Evolutionary conservation across 2,113 vertebrate species (phyloP), one percentile per base, ranked within the genome.

Genomic region (Spea bombifrons): DNA sequence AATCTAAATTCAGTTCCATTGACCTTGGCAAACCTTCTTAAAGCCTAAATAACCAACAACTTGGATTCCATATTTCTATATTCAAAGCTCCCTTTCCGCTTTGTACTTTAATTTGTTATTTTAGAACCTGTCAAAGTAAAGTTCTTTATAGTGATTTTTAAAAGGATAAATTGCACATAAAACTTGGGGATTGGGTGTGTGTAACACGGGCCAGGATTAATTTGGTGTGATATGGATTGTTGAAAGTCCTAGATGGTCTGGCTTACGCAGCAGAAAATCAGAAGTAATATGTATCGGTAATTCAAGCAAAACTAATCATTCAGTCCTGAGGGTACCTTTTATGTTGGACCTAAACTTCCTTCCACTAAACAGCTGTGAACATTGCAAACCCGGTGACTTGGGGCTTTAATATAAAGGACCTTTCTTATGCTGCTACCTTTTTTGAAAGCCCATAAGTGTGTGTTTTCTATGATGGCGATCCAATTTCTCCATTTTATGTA

Each of bases 171-270:
- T 66, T 69, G 46, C 75, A 61, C 55, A 50, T 70, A 77, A 77
- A 72, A 59, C 66, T 53, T 15, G 9, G 45, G 50, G 55, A 70
- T 77, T 61, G 70, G 55, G 66, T 49, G 66, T 47, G 45, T 15
- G 6, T 48, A 3, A 63, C 68, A 53, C 52, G 12, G 17, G 50
- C 52, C 66, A 7, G 53, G 53, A 76, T 76, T 76, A 66, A 77
- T 77, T 77, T 77, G 75, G 66, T 77, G 75, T 67, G 66, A 49
- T 8, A 43, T n/a, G 68, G 44, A 65, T 69, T 69, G 66, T 52
- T 68, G 65, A 76, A 66, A 67, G 50, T 67, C 30, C 67, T 55
- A 53, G 15, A 53, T 57, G 49, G 6, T 68, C 73, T 66, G 74
- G 74, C 75, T n/a, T 49, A 53, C 46, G 48, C 45, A 44, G 17